These are phyloP conservation scores for Tenualosa ilisha DNA, from an alignment of 2,797 vertebrate species.

Conservation along the genomic window DNA sequence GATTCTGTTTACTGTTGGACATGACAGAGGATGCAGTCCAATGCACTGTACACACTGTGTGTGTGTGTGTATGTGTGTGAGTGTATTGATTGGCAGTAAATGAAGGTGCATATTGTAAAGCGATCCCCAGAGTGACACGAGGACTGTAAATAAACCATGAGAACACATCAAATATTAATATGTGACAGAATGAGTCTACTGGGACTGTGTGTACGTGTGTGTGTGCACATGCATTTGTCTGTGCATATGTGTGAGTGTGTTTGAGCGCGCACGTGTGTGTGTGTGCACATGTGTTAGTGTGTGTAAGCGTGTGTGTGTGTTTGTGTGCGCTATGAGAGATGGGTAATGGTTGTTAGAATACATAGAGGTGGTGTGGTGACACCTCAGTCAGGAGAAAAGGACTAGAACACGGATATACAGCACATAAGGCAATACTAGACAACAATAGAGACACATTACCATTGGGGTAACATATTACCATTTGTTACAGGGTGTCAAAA, in stretches of 20 bases:
- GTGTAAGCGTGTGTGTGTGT: slow-evolving; percentile 50
- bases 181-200: slow-evolving; percentile 54
- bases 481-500: neutral
- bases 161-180: slow-evolving; percentile 69
- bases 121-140: slow-evolving; percentile 60
- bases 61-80: slow-evolving; percentile 37
- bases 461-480: too few relatives aligned
- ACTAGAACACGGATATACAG: too few relatives aligned
- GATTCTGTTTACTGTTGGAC: too few relatives aligned
- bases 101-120: slow-evolving; percentile 74
- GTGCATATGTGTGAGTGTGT: neutral
- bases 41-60: neutral
- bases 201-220: slow-evolving; percentile 21
- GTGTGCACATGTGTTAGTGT: neutral
- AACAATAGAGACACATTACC: too few relatives aligned
- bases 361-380: neutral
- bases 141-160: slow-evolving; percentile 73
- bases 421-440: too few relatives aligned
- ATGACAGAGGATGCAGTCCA: too few relatives aligned
- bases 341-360: neutral
- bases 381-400: neutral
- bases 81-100: slow-evolving; percentile 69
- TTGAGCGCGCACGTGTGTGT: neutral
- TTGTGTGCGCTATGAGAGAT: neutral
- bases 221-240: slow-evolving; percentile 20